Base-by-base conservation (phyloP, 2,888 invertebrate species). In the Cheilosia urbana region DNA sequence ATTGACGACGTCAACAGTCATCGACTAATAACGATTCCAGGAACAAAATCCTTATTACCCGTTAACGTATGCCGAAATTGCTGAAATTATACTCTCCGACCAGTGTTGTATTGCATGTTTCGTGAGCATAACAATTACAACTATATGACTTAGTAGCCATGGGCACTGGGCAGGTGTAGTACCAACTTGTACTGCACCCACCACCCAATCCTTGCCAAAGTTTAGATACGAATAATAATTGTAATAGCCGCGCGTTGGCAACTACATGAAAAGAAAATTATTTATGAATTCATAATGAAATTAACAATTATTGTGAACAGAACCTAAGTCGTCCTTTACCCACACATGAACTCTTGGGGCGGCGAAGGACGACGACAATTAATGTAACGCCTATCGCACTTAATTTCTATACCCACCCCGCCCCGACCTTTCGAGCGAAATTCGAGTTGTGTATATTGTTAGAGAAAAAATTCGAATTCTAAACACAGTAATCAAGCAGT, bases 271-370 rank as follows among this genome's bases (percentile, higher is more conserved):
- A 57, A 30, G 34, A 53, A 42, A 19, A 51, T 15, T 73, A 90
- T 89, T 90, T 90, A 89, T 90, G 91, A 91, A 91, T 91, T 91
- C 89, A 88, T 91, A 91, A 91, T 91, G 91, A 91, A 91, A 91
- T 91, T 91, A 91, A 90, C 88, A 88, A 87, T 89, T 89, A 89
- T 89, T 73, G 65, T 69, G 78, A 77, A 77, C 42, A 15, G 57
- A 45, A 42, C 34, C 7, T 45, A 62, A 47, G 68, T 53, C 68
- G 69, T 71, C 71, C 65, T 71, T 62, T 21, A 63, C 58, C 24
- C 71, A 58, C 57, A 69, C 51, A 60, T 37, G 51, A n/a, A 11
- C 13, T 30, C 5, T 24, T 24, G 21, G 30, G 72, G 27, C 37
- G 63, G 57, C 71, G 55, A 78, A 69, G 69, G 78, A 66, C 37